Evolutionary conservation across 2,797 vertebrate species (phyloP).

Genomic region (Hybognathus amarus): DNA sequence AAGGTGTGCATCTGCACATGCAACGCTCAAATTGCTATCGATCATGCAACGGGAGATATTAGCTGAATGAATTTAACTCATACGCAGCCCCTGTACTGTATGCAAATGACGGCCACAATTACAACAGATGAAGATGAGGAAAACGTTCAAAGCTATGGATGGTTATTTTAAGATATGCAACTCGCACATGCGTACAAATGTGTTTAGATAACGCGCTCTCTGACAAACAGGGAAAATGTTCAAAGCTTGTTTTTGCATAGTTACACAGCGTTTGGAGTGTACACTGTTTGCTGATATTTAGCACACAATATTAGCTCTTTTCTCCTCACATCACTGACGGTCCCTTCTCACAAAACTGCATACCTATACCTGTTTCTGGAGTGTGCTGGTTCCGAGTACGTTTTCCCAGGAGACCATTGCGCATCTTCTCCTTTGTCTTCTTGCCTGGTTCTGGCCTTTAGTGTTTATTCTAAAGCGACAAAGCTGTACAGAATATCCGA

Average conservation of each 20-base stretch:
- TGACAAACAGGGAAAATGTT: conserved; percentile 13
- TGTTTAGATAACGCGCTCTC: conserved; percentile 9
- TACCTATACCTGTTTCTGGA: conserved; percentile 33
- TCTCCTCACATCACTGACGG: conserved; percentile 31
- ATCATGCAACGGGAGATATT: conserved; percentile 21
- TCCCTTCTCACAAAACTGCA: conserved; percentile 33
- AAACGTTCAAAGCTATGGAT: conserved; percentile 5
- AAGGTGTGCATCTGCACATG: conserved; percentile 42
- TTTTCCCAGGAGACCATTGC: conserved; percentile 20
- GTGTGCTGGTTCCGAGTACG: conserved; percentile 25
- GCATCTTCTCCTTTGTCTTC: conserved; percentile 35
- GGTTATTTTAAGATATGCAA: conserved; percentile 34
- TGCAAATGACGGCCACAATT: conserved; percentile 25
- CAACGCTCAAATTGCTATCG: conserved; percentile 9
- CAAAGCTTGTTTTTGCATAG: conserved; percentile 20
- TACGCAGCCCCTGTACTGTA: not conserved
- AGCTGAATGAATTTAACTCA: not conserved
- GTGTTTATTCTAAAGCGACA: conserved; percentile 53
- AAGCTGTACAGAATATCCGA: conserved; percentile 49
- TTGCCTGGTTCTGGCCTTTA: conserved; percentile 42
- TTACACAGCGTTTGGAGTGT: conserved; percentile 29
- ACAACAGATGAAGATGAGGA: not conserved
- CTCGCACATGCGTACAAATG: not conserved
- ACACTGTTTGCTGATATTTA: conserved; percentile 35
- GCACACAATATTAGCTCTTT: conserved; percentile 40